Evolutionary conservation across 2,888 invertebrate genomes (phyloP).

Genomic region (Drosophila emarginata): DNA sequence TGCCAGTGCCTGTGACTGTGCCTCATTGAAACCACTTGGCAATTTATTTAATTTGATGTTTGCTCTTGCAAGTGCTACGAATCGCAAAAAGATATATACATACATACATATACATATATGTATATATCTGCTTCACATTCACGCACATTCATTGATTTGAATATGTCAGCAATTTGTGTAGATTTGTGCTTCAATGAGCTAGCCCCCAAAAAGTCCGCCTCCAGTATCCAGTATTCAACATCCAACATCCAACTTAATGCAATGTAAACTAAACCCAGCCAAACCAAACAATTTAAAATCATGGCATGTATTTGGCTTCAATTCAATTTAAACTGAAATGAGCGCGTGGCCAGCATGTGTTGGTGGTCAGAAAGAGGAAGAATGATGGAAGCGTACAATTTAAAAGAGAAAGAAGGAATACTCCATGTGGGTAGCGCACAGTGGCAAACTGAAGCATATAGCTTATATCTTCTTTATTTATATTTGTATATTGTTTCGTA

Average conservation of each 20-base stretch:
- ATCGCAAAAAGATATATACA: conserved; percentile 27
- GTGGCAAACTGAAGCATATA: conserved; percentile 13
- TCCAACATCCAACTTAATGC: conserved; percentile 61
- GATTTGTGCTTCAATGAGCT: conserved; percentile 70
- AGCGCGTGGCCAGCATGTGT: conserved; percentile 53
- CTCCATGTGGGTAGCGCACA: conserved; percentile 3
- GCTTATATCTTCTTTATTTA: background rate
- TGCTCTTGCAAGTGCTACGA: conserved; percentile 63
- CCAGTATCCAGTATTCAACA: conserved; percentile 30
- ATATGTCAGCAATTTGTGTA: conserved; percentile 78
- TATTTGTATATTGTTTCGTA: too few relatives aligned
- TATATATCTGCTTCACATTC: conserved; percentile 9
- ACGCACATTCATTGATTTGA: conserved; percentile 69
- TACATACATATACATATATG: background rate
- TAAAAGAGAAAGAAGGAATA: background rate
- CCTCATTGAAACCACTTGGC: conserved; percentile 37
- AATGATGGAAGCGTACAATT: conserved; percentile 18
- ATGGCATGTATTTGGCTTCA: conserved; percentile 75
- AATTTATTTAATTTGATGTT: conserved; percentile 71
- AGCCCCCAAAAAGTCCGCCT: conserved; percentile 1
- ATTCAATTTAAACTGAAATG: conserved; percentile 74
- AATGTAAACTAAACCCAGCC: conserved; percentile 67
- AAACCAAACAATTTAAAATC: conserved; percentile 77
- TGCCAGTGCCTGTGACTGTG: background rate
- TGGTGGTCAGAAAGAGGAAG: conserved; percentile 22